Conservation (phyloP, 1,140 invertebrate genomes). For the Bombus balteatus region DNA sequence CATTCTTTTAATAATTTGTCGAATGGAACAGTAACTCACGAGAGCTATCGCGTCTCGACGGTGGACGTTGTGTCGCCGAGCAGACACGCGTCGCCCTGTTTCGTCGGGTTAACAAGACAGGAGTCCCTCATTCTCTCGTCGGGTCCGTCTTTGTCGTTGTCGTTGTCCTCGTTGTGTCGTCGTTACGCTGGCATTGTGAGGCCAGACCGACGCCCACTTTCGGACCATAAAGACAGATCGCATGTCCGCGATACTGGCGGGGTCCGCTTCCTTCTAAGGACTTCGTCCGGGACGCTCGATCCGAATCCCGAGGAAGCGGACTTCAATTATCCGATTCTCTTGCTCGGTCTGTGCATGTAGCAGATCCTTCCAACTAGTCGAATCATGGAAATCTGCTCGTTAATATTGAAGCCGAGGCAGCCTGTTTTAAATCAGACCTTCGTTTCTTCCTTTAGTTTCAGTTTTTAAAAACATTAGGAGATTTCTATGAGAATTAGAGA, state of each 20-base stretch:
- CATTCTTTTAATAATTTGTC: constrained; percentile 36
- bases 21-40: constrained; percentile 12
- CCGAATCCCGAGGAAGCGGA: constrained; percentile 53
- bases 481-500: background rate
- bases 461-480: background rate
- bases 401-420: background rate
- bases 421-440: background rate
- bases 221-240: constrained; percentile 72
- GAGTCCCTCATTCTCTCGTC: constrained; percentile 57
- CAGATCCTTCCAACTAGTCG: constrained; percentile 25
- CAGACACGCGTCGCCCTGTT: constrained; percentile 40
- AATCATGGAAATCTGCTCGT: constrained; percentile 37
- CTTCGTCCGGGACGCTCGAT: constrained; percentile 60
- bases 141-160: constrained; percentile 53
- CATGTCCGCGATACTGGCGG: constrained; percentile 66
- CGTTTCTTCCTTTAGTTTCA: background rate
- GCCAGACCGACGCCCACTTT: constrained; percentile 70
- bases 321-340: constrained; percentile 66
- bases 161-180: constrained; percentile 64
- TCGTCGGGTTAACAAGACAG: constrained; percentile 62
- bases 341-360: constrained; percentile 43
- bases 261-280: constrained; percentile 67
- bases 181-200: constrained; percentile 66
- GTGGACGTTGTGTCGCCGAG: constrained; percentile 11
- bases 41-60: background rate